These are phyloP conservation scores for Willowsia nigromaculata DNA, from an alignment of 2,888 invertebrate genomes.

Conservation along the genomic window DNA sequence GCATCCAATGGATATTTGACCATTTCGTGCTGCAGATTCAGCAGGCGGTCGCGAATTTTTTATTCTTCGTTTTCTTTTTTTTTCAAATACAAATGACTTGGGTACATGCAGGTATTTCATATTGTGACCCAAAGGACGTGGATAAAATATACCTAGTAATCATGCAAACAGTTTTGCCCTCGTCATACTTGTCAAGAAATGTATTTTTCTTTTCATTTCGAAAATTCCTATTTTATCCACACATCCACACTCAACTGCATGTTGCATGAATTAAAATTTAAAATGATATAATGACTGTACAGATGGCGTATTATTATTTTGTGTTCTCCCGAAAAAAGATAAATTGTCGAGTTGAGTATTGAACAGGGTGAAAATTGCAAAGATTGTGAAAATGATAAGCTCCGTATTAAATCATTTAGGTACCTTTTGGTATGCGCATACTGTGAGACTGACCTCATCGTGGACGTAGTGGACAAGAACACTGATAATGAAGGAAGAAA, in stretches of 20 bases:
- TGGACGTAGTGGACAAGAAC: neutral
- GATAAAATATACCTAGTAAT: neutral
- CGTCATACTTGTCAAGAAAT: neutral
- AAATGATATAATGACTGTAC: neutral
- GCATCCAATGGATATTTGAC: neutral
- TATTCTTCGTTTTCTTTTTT: no score
- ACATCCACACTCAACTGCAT: no score
- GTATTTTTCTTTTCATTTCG: neutral
- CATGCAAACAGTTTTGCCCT: neutral
- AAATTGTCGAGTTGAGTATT: no score
- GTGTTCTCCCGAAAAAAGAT: neutral
- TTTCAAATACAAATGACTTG: neutral
- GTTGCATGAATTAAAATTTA: no score
- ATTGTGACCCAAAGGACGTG: no score
- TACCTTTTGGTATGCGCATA: neutral
- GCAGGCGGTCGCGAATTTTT: conserved; percentile 13
- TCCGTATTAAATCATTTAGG: no score
- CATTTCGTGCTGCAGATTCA: neutral
- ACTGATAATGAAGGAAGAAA: neutral
- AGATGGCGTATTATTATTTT: neutral
- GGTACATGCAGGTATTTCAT: neutral
- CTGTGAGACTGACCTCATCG: neutral
- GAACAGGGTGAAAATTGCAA: no score
- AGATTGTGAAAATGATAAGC: no score
- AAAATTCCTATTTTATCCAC: no score